Conservation (phyloP, 30 jellyfish, hydroid and myxozoan species). For the Morbakka virulenta region DNA sequence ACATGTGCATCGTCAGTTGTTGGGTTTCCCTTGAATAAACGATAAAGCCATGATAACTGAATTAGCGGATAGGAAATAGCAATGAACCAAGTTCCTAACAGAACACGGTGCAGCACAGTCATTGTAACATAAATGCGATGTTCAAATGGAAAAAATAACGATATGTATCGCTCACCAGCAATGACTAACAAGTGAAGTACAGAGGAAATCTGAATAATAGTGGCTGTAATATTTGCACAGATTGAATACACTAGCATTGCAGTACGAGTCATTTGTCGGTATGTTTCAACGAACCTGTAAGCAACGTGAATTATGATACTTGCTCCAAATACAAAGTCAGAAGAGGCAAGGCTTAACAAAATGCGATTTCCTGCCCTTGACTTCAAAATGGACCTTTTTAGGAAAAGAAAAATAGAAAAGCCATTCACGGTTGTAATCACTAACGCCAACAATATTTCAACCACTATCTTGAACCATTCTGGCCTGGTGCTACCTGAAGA, state of each 20-base stretch:
- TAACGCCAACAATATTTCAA: background rate
- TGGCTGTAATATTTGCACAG: background rate
- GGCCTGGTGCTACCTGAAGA: too few species aligned
- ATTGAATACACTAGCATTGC: background rate
- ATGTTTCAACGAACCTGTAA: background rate
- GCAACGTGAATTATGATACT: slow-evolving; percentile 7
- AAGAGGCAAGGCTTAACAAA: slow-evolving; percentile 7
- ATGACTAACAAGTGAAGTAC: slow-evolving; percentile 6
- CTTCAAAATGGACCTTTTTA: background rate
- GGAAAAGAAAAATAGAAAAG: background rate
- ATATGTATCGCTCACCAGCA: slow-evolving; percentile 16
- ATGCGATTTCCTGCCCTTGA: background rate
- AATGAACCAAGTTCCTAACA: background rate
- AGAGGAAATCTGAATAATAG: slow-evolving; percentile 8
- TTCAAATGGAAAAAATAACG: background rate
- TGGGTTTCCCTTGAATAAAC: background rate
- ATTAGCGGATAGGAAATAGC: slow-evolving; percentile 7
- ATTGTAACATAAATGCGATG: background rate
- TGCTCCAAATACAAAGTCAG: slow-evolving; percentile 11
- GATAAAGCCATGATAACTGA: slow-evolving; percentile 29
- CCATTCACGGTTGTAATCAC: background rate
- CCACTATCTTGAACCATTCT: background rate
- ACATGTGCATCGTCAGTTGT: background rate
- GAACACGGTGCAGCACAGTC: background rate
- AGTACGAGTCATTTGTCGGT: background rate